phyloP scores from a whole-genome alignment of 2,888 invertebrate genomes.

The Nomada fabriciana region DNA sequence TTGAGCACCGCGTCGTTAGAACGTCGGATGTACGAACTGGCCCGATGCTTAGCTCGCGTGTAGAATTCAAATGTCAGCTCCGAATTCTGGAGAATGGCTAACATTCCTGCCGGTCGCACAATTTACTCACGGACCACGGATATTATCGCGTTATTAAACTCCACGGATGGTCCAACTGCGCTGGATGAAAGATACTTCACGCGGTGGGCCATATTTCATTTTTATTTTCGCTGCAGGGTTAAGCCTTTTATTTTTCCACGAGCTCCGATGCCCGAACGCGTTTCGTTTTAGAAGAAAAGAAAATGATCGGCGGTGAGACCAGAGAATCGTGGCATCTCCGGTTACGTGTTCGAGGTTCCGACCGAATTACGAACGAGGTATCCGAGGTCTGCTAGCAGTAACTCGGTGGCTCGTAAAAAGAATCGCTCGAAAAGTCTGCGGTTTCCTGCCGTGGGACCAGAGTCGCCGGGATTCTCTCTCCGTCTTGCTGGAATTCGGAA shows the following conservation, averaged over 20 bases:
- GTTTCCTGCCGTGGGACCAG: conserved; percentile 33
- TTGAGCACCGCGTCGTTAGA: too few relatives aligned
- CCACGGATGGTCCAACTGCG: too few relatives aligned
- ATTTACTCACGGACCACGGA: too few relatives aligned
- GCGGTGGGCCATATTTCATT: too few relatives aligned
- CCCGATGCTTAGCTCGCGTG: too few relatives aligned
- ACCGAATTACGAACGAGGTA: conserved; percentile 49
- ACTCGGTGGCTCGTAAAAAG: conserved; percentile 60
- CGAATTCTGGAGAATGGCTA: background rate
- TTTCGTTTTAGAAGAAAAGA: background rate
- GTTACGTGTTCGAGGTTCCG: conserved; percentile 48
- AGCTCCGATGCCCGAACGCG: too few relatives aligned
- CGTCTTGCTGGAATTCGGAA: background rate
- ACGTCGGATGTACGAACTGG: too few relatives aligned
- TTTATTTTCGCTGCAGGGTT: too few relatives aligned
- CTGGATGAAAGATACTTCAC: too few relatives aligned
- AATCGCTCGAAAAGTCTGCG: conserved; percentile 51
- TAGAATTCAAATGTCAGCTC: background rate
- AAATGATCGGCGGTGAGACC: background rate
- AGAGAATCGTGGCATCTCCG: conserved; percentile 10
- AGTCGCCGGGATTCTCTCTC: conserved; percentile 12
- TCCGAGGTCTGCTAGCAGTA: conserved; percentile 46
- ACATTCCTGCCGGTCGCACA: background rate
- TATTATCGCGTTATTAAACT: too few relatives aligned
- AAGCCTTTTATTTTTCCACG: too few relatives aligned